Evolutionary conservation across 2,113 vertebrate species (phyloP), one percentile per base, ranked within the genome.

Genomic region (Phylloscopus whistleri): DNA sequence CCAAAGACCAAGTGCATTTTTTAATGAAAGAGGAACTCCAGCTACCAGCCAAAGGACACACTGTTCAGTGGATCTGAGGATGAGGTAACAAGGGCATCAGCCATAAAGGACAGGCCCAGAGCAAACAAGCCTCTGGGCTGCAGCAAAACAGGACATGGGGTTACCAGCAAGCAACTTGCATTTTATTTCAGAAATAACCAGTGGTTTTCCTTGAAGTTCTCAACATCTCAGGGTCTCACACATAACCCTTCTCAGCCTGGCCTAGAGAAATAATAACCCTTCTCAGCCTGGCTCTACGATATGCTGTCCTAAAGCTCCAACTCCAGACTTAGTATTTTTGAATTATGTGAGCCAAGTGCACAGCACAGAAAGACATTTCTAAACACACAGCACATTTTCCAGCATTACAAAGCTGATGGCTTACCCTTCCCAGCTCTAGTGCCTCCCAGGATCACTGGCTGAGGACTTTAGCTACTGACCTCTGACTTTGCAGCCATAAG

Each of bases 401-500:
- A 85, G 60, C 2, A 8, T 27, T 44, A 41, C n/a, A 46, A 52
- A 75, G 52, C 7, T 12, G 13, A 67, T 10, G 18, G 37, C 28
- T 81, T 31, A 48, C 31, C 22, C 28, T 26, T 68, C 49, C 64
- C 89, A 66, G 60, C 46, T 44, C 6, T 8, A 59, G n/a, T 21
- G 24, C 22, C 35, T 68, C 46, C 9, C 2, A 2, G 9, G 10
- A 67, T 11, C 35, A 19, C 33, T 35, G 27, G 14, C 23, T 20
- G 60, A 41, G n/a, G 51, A 33, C 48, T 92, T 84, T 51, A 75
- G 60, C 82, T 20, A 96, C 97, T 68, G 75, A 99, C 99, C 98
- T 99, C 99, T 53, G 99, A 99, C 87, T 99, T 99, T 41, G 99
- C 99, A 94, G 99, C 99, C 99, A 99, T 99, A 69, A 99, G 97